Evolutionary conservation across 2,113 vertebrate species (phyloP).

Genomic region (Rhadina sibilatrix): DNA sequence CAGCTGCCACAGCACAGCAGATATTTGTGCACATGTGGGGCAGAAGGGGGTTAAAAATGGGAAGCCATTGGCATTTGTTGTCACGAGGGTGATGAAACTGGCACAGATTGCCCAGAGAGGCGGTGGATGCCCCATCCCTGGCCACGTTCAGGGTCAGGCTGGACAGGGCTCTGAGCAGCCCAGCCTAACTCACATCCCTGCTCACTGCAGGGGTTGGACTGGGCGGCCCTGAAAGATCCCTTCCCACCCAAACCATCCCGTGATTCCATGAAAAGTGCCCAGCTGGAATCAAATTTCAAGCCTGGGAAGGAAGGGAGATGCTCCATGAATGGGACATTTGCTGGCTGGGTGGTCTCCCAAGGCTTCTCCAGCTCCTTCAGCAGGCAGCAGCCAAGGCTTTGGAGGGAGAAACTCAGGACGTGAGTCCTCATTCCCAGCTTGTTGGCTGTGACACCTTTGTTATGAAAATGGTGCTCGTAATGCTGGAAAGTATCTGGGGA

Average conservation of each 20-base stretch:
- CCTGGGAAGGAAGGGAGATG: not conserved
- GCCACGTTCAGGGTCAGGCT: not conserved
- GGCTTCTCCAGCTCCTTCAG: not conserved
- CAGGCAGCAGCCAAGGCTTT: not conserved
- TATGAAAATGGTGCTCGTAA: not conserved
- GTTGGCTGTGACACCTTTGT: not conserved
- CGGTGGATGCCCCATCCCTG: not conserved
- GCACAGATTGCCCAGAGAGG: not conserved
- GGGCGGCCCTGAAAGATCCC: not conserved
- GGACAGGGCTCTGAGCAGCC: not conserved
- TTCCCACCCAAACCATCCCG: not conserved
- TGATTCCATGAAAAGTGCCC: not conserved
- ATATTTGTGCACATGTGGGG: not conserved
- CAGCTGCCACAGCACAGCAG: not conserved
- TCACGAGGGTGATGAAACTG: not conserved
- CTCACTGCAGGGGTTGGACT: not conserved
- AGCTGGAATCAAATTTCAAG: not conserved
- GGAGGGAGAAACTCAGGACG: not conserved
- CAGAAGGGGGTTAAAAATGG: not conserved
- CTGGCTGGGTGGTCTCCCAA: not conserved
- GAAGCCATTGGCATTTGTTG: not conserved
- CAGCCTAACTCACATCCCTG: not conserved
- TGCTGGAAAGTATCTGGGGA: not conserved
- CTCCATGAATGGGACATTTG: rapidly evolving
- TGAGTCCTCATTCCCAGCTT: not conserved